Base-by-base conservation (phyloP, 2,888 invertebrate species). In the Lasioglossum morio region DNA sequence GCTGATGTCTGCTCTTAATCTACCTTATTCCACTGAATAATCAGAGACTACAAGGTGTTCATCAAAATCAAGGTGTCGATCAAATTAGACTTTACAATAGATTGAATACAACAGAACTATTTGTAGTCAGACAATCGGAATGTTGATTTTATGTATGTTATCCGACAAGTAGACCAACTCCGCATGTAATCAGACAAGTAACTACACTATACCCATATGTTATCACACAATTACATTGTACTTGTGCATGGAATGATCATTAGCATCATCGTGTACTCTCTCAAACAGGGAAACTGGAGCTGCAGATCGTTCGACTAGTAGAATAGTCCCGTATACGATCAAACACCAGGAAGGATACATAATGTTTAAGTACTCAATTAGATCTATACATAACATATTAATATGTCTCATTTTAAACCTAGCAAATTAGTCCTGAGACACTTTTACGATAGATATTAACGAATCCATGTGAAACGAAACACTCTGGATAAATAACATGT, bases 131-230 rank as follows among this genome's bases (percentile, higher is more conserved):
- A 40, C n/a, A 70, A n/a, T n/a, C 14, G 70, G 4, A 70, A 40
- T 19, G 70, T 8, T 12, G 23, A 23, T 69, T 23, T 23, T n/a
- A 14, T n/a, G 12, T 14, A 40, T 5, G 40, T 10, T 53, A 10
- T n/a, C 46, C 57, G 82, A 37, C 19, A 57, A 74, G 82, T 57
- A 60, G 46, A n/a, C 12, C 27, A 5, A 43, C 19, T 8, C 34
- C 0, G 60, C 27, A 27, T 69, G 23, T 57, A 43, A 70, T 46
- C 70, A 16, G 69, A 60, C 57, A 46, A 74, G 46, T 43, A 46
- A 57, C 81, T 57, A 16, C 46, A 5, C 16, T 57, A 53, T n/a
- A 46, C 12, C 37, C 23, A 37, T 4, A n/a, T n/a, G 70, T n/a
- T 12, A 5, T 10, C 37, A 23, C 14, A n/a, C 70, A 4, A 70